Conservation (phyloP, 2,888 invertebrate species). For the Drosophila leonis region DNA sequence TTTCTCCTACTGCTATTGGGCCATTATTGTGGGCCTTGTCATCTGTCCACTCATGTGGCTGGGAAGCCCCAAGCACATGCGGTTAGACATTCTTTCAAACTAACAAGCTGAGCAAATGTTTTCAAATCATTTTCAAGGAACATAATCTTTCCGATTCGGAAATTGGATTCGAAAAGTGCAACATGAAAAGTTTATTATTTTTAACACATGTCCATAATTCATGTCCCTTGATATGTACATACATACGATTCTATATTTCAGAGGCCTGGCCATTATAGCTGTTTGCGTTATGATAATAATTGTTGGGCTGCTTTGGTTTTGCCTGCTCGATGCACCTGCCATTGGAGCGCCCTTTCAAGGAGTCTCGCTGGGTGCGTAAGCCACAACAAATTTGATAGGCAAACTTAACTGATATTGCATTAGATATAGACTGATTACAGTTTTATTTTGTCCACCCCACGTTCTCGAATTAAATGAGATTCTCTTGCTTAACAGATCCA, state of each 20-base stretch:
- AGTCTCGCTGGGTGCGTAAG: conserved; percentile 70
- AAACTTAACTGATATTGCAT: neutral
- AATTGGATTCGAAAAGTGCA: too few relatives aligned
- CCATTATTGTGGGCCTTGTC: conserved; percentile 90
- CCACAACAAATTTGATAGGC: neutral
- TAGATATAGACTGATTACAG: neutral
- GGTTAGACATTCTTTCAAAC: conserved; percentile 87
- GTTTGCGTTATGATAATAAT: conserved; percentile 88
- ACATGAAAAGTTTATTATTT: too few relatives aligned
- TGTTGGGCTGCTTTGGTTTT: conserved; percentile 89
- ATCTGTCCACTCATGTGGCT: conserved; percentile 94
- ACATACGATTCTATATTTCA: conserved; percentile 33
- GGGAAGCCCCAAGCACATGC: conserved; percentile 96
- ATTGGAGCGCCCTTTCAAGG: conserved; percentile 84
- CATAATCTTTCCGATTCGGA: too few relatives aligned
- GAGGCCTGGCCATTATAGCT: conserved; percentile 87
- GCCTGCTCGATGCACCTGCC: conserved; percentile 86
- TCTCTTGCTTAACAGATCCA: neutral
- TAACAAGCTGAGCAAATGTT: neutral
- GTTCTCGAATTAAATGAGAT: neutral
- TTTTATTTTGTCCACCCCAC: neutral
- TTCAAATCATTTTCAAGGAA: too few relatives aligned
- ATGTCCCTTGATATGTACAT: neutral
- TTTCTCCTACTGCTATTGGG: conserved; percentile 93
- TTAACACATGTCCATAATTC: neutral